A percentile compares a stretch with the other conserved stretches of the same genome.
Evolutionary conservation across 37 sponge, comb jelly and placozoan genomes (phyloP).

Genomic region (Bolinopsis microptera): DNA sequence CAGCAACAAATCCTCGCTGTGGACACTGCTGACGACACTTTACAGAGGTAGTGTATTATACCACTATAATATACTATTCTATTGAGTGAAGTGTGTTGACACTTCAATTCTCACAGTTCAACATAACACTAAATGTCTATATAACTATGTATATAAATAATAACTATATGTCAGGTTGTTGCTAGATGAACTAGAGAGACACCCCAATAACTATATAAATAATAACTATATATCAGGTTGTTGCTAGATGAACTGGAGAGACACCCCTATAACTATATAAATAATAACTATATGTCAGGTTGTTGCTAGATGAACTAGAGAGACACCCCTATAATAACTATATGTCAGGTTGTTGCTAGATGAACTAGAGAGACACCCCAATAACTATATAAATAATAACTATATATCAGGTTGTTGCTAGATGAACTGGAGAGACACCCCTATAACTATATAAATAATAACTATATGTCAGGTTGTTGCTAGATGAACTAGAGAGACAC

Average conservation of each 20-base stretch:
- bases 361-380: background rate
- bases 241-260: background rate
- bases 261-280: conserved; percentile 25
- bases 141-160: background rate
- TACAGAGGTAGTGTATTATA: conserved; percentile 63
- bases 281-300: no score
- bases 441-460: no score
- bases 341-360: conserved; percentile 39
- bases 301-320: conserved; percentile 26
- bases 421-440: conserved; percentile 18
- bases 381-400: no score
- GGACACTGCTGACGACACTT: conserved; percentile 9
- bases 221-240: no score
- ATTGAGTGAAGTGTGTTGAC: no score
- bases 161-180: conserved; percentile 33
- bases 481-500: conserved; percentile 2
- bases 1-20: conserved; percentile 47
- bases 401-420: conserved; percentile 33
- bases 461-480: conserved; percentile 28
- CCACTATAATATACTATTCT: no score
- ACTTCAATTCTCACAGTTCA: no score
- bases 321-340: conserved; percentile 4
- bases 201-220: conserved; percentile 53
- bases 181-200: background rate
- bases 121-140: no score